A percentile compares a stretch with the other conserved stretches of the same genome.
Evolutionary conservation across 2,113 vertebrate genomes (phyloP).

Genomic region (Psammodynastes pulverulentus): DNA sequence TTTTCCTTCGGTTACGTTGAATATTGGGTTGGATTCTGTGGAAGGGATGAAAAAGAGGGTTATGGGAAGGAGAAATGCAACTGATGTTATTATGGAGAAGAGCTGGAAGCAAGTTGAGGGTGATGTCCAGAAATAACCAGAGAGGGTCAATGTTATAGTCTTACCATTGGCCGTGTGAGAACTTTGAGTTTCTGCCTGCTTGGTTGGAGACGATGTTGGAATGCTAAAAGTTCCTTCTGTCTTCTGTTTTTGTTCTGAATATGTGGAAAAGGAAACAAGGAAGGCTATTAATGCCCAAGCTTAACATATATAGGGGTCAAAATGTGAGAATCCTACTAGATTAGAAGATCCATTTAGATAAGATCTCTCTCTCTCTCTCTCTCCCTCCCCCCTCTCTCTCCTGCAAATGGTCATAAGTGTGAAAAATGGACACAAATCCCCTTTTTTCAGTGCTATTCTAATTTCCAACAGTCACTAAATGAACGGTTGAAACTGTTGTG

Average conservation of each 20-base stretch:
- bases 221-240: not conserved
- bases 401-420: no score
- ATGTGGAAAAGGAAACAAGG: not conserved
- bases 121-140: not conserved
- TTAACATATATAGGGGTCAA: not conserved
- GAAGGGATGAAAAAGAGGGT: not conserved
- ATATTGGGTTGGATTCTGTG: not conserved
- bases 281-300: not conserved
- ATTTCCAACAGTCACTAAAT: no score
- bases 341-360: not conserved
- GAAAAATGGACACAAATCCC: no score
- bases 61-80: not conserved
- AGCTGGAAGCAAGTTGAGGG: not conserved
- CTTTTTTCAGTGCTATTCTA: no score
- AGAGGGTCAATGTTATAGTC: accelerated
- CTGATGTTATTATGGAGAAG: not conserved
- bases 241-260: not conserved
- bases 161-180: not conserved
- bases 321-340: not conserved
- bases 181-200: no score
- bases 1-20: not conserved
- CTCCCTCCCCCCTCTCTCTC: no score
- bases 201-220: not conserved
- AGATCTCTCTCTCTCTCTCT: no score
- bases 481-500: not conserved